Base-by-base conservation (phyloP, 1,140 invertebrate species). In the Araneus ventricosus region DNA sequence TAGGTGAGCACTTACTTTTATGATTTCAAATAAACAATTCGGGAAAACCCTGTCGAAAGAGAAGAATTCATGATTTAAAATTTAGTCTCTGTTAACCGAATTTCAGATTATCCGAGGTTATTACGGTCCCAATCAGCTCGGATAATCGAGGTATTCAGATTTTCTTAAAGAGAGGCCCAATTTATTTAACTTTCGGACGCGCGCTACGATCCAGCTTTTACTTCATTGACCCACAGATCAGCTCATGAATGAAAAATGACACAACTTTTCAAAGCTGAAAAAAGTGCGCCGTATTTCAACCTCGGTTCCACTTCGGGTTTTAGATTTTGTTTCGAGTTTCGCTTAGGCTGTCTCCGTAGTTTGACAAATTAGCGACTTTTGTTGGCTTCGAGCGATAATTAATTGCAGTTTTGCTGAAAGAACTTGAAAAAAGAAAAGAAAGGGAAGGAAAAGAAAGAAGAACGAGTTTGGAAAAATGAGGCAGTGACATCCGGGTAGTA, bases 301-400 rank as follows among this genome's bases (percentile, higher is more conserved):
- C 30, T 75, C 20, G 3, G 34, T 75, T 75, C 14, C 17, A 34
- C 30, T 14, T 75, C 20, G 3, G 34, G 34, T 75, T 5, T 17
- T 75, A 27, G 70, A 34, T 75, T 75, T 75, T 75, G 70, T 75
- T 37, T 75, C 17, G 30, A 37, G 70, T 34, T 6, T 34, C 17
- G 30, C 17, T 6, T 20, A 34, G 17, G 63, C 63, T 67, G n/a
- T 75, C 30, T 75, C 30, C 17, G 70, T 30, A 3, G 34, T 37
- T 75, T 75, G 70, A 75, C 70, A 75, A 75, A 75, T 75, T 75
- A 75, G 70, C 34, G 70, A 75, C 70, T 75, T 75, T 34, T 20
- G 70, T 20, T 75, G 27, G 70, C 30, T 37, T 30, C 27, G 22
- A 70, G 14, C 34, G 4, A 30, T 75, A 75, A 75, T 75, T 75